Conservation (phyloP, 2,888 invertebrate species). For the Rhagonycha lutea region DNA sequence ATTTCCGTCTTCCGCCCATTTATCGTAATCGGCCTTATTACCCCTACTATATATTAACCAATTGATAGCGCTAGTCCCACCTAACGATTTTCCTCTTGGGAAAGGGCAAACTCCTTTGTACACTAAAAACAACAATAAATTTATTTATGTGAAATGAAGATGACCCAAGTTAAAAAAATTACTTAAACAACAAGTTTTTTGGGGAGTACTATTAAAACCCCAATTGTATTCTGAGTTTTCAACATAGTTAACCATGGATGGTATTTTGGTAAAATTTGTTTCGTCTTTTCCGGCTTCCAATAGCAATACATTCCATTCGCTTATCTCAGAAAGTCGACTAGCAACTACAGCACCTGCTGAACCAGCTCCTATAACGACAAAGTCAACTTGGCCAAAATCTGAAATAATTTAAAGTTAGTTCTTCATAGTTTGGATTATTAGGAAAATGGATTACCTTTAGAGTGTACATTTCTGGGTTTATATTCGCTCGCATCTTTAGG, state of each 20-base stretch:
- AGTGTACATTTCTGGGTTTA: not conserved
- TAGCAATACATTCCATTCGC: constrained; percentile 14
- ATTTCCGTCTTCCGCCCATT: constrained; percentile 79
- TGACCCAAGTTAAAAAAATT: not conserved
- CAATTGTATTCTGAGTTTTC: constrained; percentile 9
- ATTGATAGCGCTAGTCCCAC: constrained; percentile 81
- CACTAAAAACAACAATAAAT: not conserved
- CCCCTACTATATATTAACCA: constrained; percentile 87
- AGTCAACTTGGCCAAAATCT: constrained; percentile 24
- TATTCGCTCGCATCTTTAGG: constrained; percentile 6
- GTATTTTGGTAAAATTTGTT: constrained; percentile 24
- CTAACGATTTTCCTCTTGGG: constrained; percentile 64
- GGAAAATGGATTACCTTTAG: not conserved
- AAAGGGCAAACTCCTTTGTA: constrained; percentile 59
- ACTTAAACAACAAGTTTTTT: constrained; percentile 22
- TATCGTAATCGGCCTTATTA: constrained; percentile 78
- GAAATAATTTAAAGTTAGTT: not conserved
- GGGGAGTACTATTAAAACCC: not conserved
- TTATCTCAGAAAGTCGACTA: constrained; percentile 17
- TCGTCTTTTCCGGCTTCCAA: constrained; percentile 28
- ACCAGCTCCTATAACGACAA: constrained; percentile 21
- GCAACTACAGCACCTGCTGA: constrained; percentile 24
- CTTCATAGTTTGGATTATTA: too few relatives aligned
- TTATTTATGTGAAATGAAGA: not conserved
- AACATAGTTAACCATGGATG: constrained; percentile 12